phyloP scores from a whole-genome alignment of 2,113 vertebrate species.

The Cyphomyrus plagiostoma region DNA sequence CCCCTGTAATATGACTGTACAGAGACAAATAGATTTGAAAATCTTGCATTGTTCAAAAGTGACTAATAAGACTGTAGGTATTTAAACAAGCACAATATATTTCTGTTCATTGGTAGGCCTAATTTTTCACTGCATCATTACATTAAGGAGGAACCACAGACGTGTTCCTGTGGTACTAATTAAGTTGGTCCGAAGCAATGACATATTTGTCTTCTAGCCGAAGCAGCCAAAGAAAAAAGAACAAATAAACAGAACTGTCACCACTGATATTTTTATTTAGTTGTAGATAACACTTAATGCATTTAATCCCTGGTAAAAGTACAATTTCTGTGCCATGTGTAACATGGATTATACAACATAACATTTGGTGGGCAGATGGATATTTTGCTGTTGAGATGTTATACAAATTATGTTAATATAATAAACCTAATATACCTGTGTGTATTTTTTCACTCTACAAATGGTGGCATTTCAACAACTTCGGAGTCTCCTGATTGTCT shows the following conservation, averaged over 20 bases:
- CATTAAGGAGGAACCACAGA: neutral
- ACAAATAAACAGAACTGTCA: neutral
- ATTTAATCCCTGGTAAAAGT: constrained; percentile 4
- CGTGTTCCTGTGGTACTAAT: neutral
- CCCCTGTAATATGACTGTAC: neutral
- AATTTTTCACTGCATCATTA: neutral
- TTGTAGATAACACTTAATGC: neutral
- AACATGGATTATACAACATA: neutral
- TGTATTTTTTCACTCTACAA: neutral
- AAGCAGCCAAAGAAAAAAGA: neutral
- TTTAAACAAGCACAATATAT: neutral
- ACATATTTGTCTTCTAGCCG: neutral
- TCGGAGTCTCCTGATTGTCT: neutral
- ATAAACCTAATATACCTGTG: constrained; percentile 18
- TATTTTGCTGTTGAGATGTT: constrained; percentile 22
- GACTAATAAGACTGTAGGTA: neutral
- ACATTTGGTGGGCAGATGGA: neutral
- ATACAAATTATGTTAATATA: constrained; percentile 15
- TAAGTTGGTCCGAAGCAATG: neutral
- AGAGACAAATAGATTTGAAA: neutral
- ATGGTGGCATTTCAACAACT: neutral
- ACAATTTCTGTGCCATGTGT: neutral
- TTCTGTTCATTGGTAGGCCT: neutral
- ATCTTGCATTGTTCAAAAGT: neutral
- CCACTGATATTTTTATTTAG: neutral